Percentiles rank a stretch among this genome's conserved stretches.
These are phyloP conservation scores for Julus scandinavius DNA, from an alignment of 2,888 invertebrate species.

Conservation along the genomic window DNA sequence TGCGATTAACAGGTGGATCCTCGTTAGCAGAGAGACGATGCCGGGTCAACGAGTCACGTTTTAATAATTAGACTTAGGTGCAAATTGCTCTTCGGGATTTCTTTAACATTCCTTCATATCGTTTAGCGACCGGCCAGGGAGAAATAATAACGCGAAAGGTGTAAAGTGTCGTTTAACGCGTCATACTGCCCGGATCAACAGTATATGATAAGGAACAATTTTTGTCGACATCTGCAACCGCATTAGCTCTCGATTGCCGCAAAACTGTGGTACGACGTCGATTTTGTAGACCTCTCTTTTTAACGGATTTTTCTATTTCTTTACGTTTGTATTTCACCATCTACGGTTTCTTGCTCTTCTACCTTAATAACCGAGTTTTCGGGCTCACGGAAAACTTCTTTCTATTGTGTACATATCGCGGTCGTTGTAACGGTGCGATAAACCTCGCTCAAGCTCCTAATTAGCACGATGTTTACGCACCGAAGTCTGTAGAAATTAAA, in stretches of 20 bases:
- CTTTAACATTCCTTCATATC: slow-evolving; percentile 29
- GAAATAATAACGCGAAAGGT: no score
- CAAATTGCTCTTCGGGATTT: not conserved
- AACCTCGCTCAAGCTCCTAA: not conserved
- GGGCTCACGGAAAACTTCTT: not conserved
- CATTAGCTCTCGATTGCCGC: no score
- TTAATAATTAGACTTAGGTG: not conserved
- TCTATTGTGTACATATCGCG: not conserved
- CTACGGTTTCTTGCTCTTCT: not conserved
- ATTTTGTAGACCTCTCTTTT: not conserved
- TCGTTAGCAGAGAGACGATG: not conserved
- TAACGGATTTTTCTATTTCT: not conserved
- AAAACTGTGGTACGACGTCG: not conserved
- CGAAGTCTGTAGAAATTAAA: not conserved
- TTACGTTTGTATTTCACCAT: not conserved
- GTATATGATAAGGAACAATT: not conserved
- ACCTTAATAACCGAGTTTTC: not conserved
- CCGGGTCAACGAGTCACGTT: not conserved
- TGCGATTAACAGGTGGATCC: slow-evolving; percentile 40
- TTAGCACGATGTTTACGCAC: not conserved
- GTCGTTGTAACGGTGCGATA: not conserved
- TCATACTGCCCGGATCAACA: not conserved
- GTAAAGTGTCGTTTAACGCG: no score
- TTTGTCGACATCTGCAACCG: no score
- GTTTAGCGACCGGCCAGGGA: not conserved